Evolutionary conservation across 2,888 invertebrate species (phyloP), one percentile per base, ranked within the genome.

Genomic region (Drosophila macrospina): DNA sequence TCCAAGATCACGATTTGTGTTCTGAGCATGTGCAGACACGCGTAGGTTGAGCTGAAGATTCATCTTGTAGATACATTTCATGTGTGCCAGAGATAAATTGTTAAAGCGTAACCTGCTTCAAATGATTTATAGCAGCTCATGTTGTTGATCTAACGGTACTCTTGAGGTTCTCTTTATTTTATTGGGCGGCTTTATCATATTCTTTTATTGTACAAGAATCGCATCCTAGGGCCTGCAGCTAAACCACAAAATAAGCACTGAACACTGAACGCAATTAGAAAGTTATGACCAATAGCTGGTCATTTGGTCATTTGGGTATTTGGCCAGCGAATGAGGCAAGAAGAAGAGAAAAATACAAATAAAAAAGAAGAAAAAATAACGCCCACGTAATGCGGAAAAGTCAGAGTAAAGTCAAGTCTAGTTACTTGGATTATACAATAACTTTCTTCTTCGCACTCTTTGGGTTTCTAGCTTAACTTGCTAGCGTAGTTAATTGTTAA

Each of bases 1-100:
- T 39, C 26, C 45, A 47, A 57, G 74, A 74, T 57, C 74, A 74
- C 56, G 69, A 63, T 67, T 66, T 74, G 48, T 69, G 86, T 76
- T 82, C 86, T 86, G 80, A 76, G 74, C 87, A 71, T 88, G 87
- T 65, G 74, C 89, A 88, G 87, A 80, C 88, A 76, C 86, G 88
- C 81, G 88, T 88, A 79, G 83, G 88, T 68, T 86, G 42, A 26
- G 32, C 69, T 15, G 15, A 42, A 80, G 80, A 83, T 86, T 69
- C 77, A 86, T 80, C 86, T 67, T 52, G 55, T 59, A 86, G 89
- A 86, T 83, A 86, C 71, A 78, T 88, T 81, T 88, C 83, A 86
- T 83, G 89, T 83, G 82, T 84, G 67, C 68, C 67, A 59, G 47
- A 78, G 81, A 88, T 83, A 88, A 83, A 83, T 83, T 80, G 87